phyloP scores from a whole-genome alignment of 2,888 invertebrate species.

The Seladonia tumulorum region DNA sequence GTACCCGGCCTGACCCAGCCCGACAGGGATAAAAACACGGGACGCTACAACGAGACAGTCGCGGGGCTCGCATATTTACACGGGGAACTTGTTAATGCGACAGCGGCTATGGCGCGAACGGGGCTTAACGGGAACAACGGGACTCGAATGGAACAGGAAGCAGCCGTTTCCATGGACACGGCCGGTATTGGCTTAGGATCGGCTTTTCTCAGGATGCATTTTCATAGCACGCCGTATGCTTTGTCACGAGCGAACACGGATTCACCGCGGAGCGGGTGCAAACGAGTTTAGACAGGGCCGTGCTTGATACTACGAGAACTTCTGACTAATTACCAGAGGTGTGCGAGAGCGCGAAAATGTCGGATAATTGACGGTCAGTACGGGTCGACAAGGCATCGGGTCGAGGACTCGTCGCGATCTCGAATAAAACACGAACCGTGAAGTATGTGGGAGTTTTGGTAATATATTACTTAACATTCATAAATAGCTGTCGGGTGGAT shows the following conservation, averaged over 20 bases:
- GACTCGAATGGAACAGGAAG: slow-evolving; percentile 31
- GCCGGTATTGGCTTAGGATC: slow-evolving; percentile 54
- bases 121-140: slow-evolving; percentile 34
- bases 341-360: background rate
- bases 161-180: slow-evolving; percentile 61
- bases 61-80: slow-evolving; percentile 20
- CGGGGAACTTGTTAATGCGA: slow-evolving; percentile 25
- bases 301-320: background rate
- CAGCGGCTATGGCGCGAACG: slow-evolving; percentile 14
- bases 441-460: too few species aligned
- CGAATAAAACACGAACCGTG: too few species aligned
- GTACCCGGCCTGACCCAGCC: background rate
- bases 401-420: too few species aligned
- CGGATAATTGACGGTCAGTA: too few species aligned
- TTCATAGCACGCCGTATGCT: slow-evolving; percentile 48
- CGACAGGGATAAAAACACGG: background rate
- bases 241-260: slow-evolving; percentile 35
- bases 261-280: background rate
- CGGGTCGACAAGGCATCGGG: too few species aligned
- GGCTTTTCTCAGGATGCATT: slow-evolving; percentile 52
- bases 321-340: background rate
- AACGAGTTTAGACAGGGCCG: background rate
- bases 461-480: too few species aligned
- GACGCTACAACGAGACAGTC: background rate
- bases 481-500: too few species aligned